A percentile compares a stretch with the other conserved stretches of the same genome.
Conservation (phyloP, 2,113 vertebrate species). For the Condylura cristata region DNA sequence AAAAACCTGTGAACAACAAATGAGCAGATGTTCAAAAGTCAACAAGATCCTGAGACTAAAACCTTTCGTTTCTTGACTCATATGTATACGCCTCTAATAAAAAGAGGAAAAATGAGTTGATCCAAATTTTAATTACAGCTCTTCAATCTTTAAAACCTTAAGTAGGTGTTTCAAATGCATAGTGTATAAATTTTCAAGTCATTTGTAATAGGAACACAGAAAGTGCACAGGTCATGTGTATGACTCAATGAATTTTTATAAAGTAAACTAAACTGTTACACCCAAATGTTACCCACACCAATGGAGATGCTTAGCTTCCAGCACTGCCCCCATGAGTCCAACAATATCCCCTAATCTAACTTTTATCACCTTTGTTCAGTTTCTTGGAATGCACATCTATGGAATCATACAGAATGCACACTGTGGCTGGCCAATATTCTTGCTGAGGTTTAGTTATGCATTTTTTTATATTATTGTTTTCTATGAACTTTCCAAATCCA, state of each 20-base stretch:
- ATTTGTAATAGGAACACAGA: not conserved
- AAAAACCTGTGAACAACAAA: slow-evolving; percentile 43
- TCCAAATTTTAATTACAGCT: slow-evolving; percentile 24
- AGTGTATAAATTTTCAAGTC: not conserved
- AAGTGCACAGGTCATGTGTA: not conserved
- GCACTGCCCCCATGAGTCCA: no score
- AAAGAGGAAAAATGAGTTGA: slow-evolving; percentile 20
- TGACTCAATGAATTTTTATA: not conserved
- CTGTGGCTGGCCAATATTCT: not conserved
- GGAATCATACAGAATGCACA: not conserved
- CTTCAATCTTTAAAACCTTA: slow-evolving; percentile 14
- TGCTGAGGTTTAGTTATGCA: not conserved
- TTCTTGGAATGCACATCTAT: not conserved
- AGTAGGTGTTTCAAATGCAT: not conserved
- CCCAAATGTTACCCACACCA: not conserved
- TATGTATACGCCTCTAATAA: slow-evolving; percentile 26
- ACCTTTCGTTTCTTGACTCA: not conserved
- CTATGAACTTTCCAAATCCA: not conserved
- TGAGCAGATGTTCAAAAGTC: slow-evolving; percentile 67
- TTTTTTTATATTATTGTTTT: slow-evolving; percentile 25
- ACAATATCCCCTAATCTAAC: not conserved
- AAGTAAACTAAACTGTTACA: not conserved
- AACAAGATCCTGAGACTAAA: slow-evolving; percentile 32
- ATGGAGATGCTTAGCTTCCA: not conserved
- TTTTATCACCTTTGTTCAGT: not conserved